phyloP scores from a whole-genome alignment of 2,888 invertebrate species.

The Drosophila ezoana region DNA sequence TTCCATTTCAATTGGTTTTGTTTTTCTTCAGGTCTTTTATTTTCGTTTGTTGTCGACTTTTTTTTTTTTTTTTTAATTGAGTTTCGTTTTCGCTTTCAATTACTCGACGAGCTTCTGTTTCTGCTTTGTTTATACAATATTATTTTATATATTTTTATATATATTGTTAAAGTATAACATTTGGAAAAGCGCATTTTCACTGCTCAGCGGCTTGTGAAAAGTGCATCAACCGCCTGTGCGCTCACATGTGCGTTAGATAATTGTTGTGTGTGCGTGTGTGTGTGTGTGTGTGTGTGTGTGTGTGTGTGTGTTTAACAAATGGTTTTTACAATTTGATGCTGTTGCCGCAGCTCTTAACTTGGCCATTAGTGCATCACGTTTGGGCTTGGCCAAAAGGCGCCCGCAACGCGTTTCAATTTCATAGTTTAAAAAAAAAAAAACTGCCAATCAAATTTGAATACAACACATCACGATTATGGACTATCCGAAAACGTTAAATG shows the following conservation, averaged over 20 bases:
- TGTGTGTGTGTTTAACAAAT: too few relatives aligned
- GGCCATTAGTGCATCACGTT: slow-evolving; percentile 58
- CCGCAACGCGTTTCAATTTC: slow-evolving; percentile 8
- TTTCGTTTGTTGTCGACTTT: not conserved
- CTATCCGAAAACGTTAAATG: slow-evolving; percentile 80
- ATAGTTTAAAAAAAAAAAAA: slow-evolving; percentile 2
- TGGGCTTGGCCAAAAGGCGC: slow-evolving; percentile 34
- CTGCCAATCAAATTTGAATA: too few relatives aligned
- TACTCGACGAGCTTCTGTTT: slow-evolving; percentile 29
- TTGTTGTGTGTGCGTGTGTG: slow-evolving; percentile 35
- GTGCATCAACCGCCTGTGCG: slow-evolving; percentile 82
- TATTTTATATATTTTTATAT: not conserved
- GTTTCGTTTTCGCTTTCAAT: slow-evolving; percentile 57
- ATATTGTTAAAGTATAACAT: slow-evolving; percentile 16
- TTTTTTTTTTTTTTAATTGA: slow-evolving; percentile 26
- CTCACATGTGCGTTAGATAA: slow-evolving; percentile 75
- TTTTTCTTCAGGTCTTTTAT: slow-evolving; percentile 5
- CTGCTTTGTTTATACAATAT: slow-evolving; percentile 17
- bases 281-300: too few relatives aligned
- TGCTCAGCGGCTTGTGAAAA: slow-evolving; percentile 82
- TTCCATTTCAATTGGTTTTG: slow-evolving; percentile 29
- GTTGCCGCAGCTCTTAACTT: slow-evolving; percentile 44
- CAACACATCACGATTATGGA: slow-evolving; percentile 65
- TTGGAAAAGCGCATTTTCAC: slow-evolving; percentile 71
- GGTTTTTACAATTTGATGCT: too few relatives aligned